Percentiles rank a stretch among this genome's conserved stretches.
phyloP scores from a whole-genome alignment of 2,113 vertebrate genomes.

The Rhineura floridana region DNA sequence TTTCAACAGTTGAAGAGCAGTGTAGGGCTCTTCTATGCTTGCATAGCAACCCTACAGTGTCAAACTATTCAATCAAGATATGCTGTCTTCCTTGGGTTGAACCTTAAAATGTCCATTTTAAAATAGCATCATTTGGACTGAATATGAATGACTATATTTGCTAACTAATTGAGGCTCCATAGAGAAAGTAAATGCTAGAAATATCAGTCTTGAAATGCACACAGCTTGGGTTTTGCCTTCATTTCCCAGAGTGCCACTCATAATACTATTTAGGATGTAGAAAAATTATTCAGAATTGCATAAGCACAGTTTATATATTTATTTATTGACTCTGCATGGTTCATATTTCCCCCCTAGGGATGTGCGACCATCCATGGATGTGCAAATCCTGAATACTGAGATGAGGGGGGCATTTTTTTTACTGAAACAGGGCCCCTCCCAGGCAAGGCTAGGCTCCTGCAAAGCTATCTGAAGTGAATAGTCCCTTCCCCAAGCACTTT shows the following conservation, averaged over 20 bases:
- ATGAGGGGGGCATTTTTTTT: too few species aligned
- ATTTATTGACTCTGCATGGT: neutral
- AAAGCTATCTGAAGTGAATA: too few species aligned
- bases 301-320: neutral
- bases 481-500: too few species aligned
- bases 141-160: neutral
- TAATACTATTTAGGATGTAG: neutral
- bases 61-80: neutral
- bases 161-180: neutral
- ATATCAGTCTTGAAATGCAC: conserved; percentile 14
- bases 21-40: neutral
- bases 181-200: conserved; percentile 12
- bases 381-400: too few species aligned
- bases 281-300: conserved; percentile 1
- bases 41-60: neutral
- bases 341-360: too few species aligned
- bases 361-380: too few species aligned
- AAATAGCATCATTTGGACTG: conserved; percentile 6
- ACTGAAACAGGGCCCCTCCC: too few species aligned
- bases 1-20: neutral
- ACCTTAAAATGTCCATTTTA: neutral
- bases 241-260: conserved; percentile 1
- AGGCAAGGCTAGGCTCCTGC: too few species aligned
- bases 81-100: neutral
- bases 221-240: neutral